phyloP scores from a whole-genome alignment of 1,140 invertebrate species.

The Neodiprion pinetum region DNA sequence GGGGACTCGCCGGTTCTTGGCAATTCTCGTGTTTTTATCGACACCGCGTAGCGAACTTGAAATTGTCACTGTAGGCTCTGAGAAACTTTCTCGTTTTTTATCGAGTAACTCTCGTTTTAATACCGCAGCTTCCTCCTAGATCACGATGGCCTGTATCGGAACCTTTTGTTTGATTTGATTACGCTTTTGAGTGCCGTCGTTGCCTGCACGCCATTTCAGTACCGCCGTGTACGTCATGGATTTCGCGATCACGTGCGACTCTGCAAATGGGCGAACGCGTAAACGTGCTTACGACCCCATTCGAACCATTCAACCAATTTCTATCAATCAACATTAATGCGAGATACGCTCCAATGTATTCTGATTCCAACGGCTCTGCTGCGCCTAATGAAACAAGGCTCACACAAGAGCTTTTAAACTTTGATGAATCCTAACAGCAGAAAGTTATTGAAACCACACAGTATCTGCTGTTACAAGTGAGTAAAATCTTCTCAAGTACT shows the following conservation, averaged over 20 bases:
- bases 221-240: too few species aligned
- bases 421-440: background rate
- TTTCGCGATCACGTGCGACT: too few species aligned
- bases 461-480: too few species aligned
- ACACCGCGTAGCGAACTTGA: too few species aligned
- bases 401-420: background rate
- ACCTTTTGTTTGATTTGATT: background rate
- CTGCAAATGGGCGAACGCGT: background rate
- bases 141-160: too few species aligned
- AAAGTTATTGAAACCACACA: background rate
- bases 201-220: background rate
- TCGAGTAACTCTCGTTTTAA: too few species aligned
- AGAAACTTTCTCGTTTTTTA: too few species aligned
- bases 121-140: too few species aligned
- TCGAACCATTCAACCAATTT: background rate
- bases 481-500: too few species aligned
- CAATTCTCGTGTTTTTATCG: too few species aligned
- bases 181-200: background rate
- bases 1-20: too few species aligned
- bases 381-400: background rate
- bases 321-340: background rate
- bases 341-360: conserved; percentile 1
- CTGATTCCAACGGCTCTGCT: background rate
- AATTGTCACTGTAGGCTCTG: too few species aligned
- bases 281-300: background rate